Percentiles rank a stretch among this genome's conserved stretches.
Conservation (phyloP, 2,888 invertebrate genomes). For the Agrochola macilenta region DNA sequence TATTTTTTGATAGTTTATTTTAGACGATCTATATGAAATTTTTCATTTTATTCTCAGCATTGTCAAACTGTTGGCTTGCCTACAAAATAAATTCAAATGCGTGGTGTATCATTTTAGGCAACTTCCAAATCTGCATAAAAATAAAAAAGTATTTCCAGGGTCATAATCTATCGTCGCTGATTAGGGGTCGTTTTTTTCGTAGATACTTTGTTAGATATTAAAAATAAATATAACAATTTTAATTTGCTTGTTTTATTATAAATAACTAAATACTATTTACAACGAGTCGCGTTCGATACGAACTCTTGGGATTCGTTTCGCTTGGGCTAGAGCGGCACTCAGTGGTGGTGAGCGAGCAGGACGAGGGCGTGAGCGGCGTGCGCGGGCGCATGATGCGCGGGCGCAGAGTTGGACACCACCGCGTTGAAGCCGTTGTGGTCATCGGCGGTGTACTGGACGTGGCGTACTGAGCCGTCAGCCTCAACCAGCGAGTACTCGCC, state of each 20-base stretch:
- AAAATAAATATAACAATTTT: neutral
- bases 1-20: neutral
- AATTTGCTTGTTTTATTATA: constrained; percentile 51
- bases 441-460: constrained; percentile 89
- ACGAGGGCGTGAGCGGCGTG: constrained; percentile 69
- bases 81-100: neutral
- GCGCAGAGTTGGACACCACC: constrained; percentile 83
- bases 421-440: constrained; percentile 89
- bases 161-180: neutral
- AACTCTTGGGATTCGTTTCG: constrained; percentile 23
- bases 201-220: neutral
- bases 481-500: constrained; percentile 87
- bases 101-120: neutral
- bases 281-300: constrained; percentile 38
- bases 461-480: constrained; percentile 89
- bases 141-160: neutral
- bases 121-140: neutral
- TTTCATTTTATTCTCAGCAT: neutral
- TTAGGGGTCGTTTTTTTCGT: neutral
- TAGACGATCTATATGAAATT: neutral
- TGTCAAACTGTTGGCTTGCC: neutral
- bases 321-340: constrained; percentile 42
- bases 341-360: constrained; percentile 75
- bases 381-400: constrained; percentile 74
- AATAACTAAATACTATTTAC: constrained; percentile 60